Evolutionary conservation across 2,888 invertebrate species (phyloP).

Genomic region (Lochmaea crataegi): DNA sequence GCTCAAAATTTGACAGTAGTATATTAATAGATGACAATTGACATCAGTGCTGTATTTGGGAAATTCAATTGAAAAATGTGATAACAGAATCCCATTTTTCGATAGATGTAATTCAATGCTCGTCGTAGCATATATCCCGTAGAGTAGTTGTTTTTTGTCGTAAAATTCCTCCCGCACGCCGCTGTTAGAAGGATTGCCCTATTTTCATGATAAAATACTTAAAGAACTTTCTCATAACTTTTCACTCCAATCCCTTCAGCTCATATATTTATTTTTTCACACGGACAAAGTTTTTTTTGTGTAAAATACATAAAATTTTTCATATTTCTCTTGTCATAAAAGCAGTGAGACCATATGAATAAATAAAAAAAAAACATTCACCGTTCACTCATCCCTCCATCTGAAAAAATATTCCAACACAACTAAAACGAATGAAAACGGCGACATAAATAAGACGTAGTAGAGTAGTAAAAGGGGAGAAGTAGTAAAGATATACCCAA

Average conservation of each 20-base stretch:
- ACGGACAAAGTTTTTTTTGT: not conserved
- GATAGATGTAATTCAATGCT: no score
- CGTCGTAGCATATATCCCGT: no score
- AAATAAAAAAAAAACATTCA: slow-evolving; percentile 10
- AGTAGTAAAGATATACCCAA: slow-evolving; percentile 46
- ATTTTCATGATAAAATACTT: not conserved
- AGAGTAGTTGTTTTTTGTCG: no score
- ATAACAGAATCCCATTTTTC: no score
- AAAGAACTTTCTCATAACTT: not conserved
- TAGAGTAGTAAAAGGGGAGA: slow-evolving; percentile 26
- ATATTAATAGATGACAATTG: no score
- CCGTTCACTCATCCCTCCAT: slow-evolving; percentile 12
- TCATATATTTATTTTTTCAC: not conserved
- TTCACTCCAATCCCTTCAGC: not conserved
- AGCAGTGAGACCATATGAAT: slow-evolving; percentile 6
- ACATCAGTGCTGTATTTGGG: no score
- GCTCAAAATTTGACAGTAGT: no score
- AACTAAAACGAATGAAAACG: slow-evolving; percentile 18
- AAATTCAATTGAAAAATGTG: no score
- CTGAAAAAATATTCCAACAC: slow-evolving; percentile 28
- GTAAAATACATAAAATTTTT: slow-evolving; percentile 11
- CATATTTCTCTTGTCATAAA: not conserved
- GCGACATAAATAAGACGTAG: slow-evolving; percentile 26
- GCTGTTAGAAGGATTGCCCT: not conserved
- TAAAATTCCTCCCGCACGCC: no score